Conservation (phyloP, 2,113 vertebrate species). For the Odocoileus virginianus region DNA sequence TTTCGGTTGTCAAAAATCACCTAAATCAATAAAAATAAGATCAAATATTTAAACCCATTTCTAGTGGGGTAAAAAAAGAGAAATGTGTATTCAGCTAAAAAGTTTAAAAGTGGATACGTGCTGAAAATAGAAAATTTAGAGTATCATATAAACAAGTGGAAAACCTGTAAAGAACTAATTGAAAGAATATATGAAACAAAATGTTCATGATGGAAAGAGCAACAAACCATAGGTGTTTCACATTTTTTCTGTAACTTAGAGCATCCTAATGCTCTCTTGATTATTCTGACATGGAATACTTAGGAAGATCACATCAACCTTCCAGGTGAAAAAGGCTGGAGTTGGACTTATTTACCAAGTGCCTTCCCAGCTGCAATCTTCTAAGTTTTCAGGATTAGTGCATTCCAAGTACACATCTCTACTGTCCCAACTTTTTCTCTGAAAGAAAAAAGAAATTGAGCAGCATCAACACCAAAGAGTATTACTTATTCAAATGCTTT, state of each 20-base stretch:
- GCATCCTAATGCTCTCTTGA: not conserved
- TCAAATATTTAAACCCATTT: not conserved
- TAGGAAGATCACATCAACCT: not conserved
- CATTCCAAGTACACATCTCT: not conserved
- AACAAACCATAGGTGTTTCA: not conserved
- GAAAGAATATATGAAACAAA: not conserved
- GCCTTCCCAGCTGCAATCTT: not conserved
- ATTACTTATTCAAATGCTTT: not conserved
- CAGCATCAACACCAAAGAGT: not conserved
- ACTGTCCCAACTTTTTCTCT: not conserved
- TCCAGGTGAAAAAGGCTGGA: not conserved
- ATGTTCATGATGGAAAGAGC: not conserved
- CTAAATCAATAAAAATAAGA: not conserved
- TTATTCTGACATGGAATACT: not conserved
- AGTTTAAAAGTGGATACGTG: not conserved
- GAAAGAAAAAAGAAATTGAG: not conserved
- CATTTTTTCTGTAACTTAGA: not conserved
- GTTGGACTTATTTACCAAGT: not conserved
- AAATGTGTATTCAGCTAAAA: not conserved
- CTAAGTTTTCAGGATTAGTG: not conserved
- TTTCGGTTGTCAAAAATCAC: not conserved
- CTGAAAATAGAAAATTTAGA: not conserved
- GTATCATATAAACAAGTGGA: not conserved
- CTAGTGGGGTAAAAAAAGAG: not conserved
- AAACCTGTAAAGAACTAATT: not conserved